Conservation (phyloP, 2,797 vertebrate genomes). For the Sebastes minor region DNA sequence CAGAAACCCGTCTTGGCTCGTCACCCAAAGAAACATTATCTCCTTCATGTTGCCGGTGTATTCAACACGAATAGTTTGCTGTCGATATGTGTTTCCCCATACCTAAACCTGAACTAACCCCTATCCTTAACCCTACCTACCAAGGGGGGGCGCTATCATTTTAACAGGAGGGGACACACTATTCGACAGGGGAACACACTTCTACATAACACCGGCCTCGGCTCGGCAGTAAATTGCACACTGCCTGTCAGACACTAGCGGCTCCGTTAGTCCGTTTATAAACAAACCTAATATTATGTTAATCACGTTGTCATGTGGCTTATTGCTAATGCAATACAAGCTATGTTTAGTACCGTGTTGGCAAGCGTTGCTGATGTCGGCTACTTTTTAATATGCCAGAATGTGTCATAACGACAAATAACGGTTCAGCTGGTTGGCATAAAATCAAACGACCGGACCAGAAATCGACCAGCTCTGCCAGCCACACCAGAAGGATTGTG, state of each 20-base stretch:
- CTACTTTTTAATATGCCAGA: not conserved
- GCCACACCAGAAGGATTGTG: not conserved
- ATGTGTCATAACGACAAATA: not conserved
- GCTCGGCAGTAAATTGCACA: not conserved
- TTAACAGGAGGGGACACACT: too few species aligned
- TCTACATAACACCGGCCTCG: not conserved
- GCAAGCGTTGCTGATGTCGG: not conserved
- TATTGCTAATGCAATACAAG: not conserved
- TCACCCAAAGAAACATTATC: too few species aligned
- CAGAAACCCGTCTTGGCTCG: too few species aligned
- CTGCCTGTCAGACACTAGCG: too few species aligned
- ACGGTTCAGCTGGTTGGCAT: not conserved
- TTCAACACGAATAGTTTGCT: too few species aligned
- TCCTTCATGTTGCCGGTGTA: too few species aligned
- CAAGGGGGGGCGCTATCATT: too few species aligned
- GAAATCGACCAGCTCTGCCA: not conserved
- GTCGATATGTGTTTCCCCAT: too few species aligned
- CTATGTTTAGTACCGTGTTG: not conserved
- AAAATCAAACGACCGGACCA: not conserved
- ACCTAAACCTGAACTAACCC: too few species aligned
- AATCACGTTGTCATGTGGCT: not conserved
- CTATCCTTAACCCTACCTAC: too few species aligned
- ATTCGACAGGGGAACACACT: too few species aligned
- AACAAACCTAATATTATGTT: not conserved
- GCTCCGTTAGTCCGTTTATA: not conserved